phyloP scores from a whole-genome alignment of 2,888 invertebrate species.

The Bombyx huttoni region DNA sequence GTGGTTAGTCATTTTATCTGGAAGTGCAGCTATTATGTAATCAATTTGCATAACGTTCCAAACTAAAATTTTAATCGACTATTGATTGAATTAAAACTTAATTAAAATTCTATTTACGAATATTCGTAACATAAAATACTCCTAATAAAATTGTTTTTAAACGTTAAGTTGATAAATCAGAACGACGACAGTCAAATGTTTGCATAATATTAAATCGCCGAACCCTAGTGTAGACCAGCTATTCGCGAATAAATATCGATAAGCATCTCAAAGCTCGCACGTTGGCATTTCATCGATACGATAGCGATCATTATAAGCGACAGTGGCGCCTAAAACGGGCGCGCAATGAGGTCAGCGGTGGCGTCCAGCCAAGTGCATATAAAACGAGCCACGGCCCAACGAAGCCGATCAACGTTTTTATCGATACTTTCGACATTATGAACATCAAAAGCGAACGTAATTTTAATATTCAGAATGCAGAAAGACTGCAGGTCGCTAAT shows the following conservation, averaged over 20 bases:
- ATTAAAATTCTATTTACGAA: too few species aligned
- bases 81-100: too few species aligned
- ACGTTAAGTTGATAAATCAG: too few species aligned
- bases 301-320: conserved; percentile 42
- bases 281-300: conserved; percentile 58
- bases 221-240: conserved; percentile 26
- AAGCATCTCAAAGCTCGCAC: conserved; percentile 26
- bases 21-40: too few species aligned
- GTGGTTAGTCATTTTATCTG: too few species aligned
- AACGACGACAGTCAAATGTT: too few species aligned
- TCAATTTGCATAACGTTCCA: too few species aligned
- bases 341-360: conserved; percentile 60
- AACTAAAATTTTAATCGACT: too few species aligned
- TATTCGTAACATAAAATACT: too few species aligned
- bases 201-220: conserved; percentile 6
- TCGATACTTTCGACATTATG: conserved; percentile 21
- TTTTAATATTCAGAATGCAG: conserved; percentile 12
- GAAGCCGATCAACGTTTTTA: conserved; percentile 25
- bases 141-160: too few species aligned
- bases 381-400: conserved; percentile 26
- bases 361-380: conserved; percentile 58
- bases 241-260: conserved; percentile 36
- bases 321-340: conserved; percentile 61
- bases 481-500: conserved; percentile 7
- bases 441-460: conserved; percentile 16